A percentile compares a stretch with the other conserved stretches of the same genome.
phyloP scores from a whole-genome alignment of 1,140 invertebrate genomes.

The Protaetia brevitarsis region DNA sequence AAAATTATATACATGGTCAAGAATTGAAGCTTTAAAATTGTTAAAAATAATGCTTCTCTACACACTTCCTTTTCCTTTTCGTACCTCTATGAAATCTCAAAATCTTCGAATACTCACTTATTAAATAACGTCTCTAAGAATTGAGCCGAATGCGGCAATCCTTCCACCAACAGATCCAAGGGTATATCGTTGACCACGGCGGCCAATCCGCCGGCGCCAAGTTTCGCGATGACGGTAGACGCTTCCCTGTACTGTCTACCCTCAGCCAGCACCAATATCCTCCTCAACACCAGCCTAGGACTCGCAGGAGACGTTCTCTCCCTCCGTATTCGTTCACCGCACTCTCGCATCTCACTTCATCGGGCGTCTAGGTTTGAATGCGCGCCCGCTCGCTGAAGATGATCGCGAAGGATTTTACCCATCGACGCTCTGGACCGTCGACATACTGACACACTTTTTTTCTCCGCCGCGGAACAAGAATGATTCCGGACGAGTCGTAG shows the following conservation, averaged over 20 bases:
- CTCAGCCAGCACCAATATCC: conserved; percentile 72
- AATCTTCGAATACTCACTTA: too few relatives aligned
- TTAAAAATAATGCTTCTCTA: too few relatives aligned
- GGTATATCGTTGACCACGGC: conserved; percentile 75
- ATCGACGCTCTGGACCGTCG: conserved; percentile 22
- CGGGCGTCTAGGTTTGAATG: conserved; percentile 24
- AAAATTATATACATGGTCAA: too few relatives aligned
- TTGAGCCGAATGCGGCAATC: conserved; percentile 80
- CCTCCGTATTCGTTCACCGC: conserved; percentile 43
- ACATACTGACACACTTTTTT: conserved; percentile 37
- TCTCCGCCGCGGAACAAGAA: not conserved
- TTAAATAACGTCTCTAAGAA: conserved; percentile 82
- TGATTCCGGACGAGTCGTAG: not conserved
- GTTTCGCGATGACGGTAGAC: conserved; percentile 69
- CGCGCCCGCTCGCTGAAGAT: not conserved
- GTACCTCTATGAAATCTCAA: too few relatives aligned
- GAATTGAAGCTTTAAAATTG: too few relatives aligned
- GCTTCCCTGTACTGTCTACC: conserved; percentile 77
- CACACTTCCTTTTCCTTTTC: not conserved
- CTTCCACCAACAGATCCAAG: conserved; percentile 80
- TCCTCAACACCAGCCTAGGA: conserved; percentile 68
- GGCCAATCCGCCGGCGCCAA: conserved; percentile 71
- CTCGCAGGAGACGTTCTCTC: conserved; percentile 51
- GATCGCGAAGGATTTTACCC: conserved; percentile 14
- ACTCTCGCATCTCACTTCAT: conserved; percentile 39